A percentile compares a stretch with the other conserved stretches of the same genome.
These are phyloP conservation scores for Thymelicus acteon DNA, from an alignment of 2,888 invertebrate genomes.

Conservation along the genomic window DNA sequence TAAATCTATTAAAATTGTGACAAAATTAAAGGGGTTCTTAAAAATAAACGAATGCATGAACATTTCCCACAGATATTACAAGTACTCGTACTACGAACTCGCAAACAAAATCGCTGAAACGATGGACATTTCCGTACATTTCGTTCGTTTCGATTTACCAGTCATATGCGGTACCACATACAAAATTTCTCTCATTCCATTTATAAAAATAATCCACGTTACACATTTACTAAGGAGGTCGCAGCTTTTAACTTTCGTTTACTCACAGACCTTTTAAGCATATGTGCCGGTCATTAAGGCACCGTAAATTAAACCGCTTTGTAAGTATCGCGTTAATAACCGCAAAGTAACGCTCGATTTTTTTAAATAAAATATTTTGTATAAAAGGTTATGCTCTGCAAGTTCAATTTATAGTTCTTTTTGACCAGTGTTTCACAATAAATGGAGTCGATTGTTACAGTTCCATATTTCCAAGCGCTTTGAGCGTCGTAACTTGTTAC, in stretches of 20 bases:
- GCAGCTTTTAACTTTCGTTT: slow-evolving; percentile 21
- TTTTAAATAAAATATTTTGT: slow-evolving; percentile 8
- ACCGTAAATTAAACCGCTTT: slow-evolving; percentile 24
- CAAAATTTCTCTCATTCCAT: slow-evolving; percentile 11
- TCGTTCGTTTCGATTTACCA: background rate
- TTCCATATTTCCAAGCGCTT: slow-evolving; percentile 17
- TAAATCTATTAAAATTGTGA: too few species aligned
- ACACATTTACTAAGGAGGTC: slow-evolving; percentile 32
- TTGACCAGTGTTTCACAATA: slow-evolving; percentile 13
- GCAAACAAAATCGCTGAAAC: too few species aligned
- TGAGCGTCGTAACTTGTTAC: slow-evolving; percentile 14
- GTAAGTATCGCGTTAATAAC: slow-evolving; percentile 19
- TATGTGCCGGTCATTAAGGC: slow-evolving; percentile 25
- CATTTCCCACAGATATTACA: too few species aligned
- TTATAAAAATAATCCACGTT: slow-evolving; percentile 23
- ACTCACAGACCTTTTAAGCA: slow-evolving; percentile 23
- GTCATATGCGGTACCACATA: background rate
- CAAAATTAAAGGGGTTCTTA: too few species aligned
- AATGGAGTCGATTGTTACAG: slow-evolving; percentile 11
- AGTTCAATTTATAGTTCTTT: slow-evolving; percentile 14
- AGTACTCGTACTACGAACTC: too few species aligned
- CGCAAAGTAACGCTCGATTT: slow-evolving; percentile 15
- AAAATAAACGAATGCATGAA: too few species aligned
- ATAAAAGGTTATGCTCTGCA: background rate
- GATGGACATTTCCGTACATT: background rate